Percentiles rank a stretch among this genome's conserved stretches.
phyloP scores from a whole-genome alignment of 2,797 vertebrate genomes.

The Smutsia gigantea region DNA sequence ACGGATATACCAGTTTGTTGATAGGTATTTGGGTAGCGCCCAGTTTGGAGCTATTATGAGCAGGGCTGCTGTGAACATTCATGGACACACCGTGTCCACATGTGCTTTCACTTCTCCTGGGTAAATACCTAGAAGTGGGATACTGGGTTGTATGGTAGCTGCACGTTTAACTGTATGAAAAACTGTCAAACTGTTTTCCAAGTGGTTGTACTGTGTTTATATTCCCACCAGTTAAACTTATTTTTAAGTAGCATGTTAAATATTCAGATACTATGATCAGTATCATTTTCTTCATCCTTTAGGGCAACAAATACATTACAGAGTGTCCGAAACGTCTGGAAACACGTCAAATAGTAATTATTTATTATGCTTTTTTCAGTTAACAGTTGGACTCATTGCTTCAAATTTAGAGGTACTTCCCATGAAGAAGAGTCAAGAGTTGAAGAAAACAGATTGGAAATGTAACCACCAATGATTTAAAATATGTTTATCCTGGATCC shows the following conservation, averaged over 20 bases:
- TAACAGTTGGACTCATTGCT: background rate
- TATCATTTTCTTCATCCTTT: background rate
- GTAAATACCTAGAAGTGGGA: background rate
- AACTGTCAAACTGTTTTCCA: background rate
- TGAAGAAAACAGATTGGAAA: background rate
- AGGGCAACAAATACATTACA: too few relatives aligned
- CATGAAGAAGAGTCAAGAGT: background rate
- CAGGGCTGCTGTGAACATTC: fast-evolving
- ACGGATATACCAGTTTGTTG: too few relatives aligned
- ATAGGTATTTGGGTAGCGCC: background rate
- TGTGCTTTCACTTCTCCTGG: background rate
- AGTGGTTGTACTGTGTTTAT: background rate
- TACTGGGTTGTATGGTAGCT: fast-evolving
- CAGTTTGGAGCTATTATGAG: background rate
- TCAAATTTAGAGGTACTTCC: background rate
- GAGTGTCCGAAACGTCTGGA: background rate
- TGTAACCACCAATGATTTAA: background rate
- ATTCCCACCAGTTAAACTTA: background rate
- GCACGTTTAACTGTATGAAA: background rate
- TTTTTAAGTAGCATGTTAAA: background rate
- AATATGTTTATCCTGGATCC: background rate
- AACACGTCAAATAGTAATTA: background rate
- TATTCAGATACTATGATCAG: fast-evolving
- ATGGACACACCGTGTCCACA: fast-evolving
- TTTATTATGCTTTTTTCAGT: background rate